Percentiles rank a stretch among this genome's conserved stretches.
Evolutionary conservation across 2,797 vertebrate species (phyloP).

Genomic region (Botia kubotai): DNA sequence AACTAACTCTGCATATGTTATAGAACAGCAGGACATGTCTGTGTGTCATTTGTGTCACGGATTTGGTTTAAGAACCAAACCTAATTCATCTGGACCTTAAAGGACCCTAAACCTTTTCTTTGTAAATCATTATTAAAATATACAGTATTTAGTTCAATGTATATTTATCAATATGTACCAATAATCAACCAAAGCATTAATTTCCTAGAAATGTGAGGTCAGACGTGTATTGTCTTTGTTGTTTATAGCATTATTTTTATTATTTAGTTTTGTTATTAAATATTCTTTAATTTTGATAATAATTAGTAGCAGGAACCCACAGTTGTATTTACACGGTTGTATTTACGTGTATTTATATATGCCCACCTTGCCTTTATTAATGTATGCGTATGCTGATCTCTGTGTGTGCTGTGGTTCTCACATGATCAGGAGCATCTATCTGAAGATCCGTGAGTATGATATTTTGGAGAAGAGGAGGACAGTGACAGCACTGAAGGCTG

Average conservation of each 20-base stretch:
- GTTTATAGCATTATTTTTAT: background rate
- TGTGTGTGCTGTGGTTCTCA: constrained; percentile 11
- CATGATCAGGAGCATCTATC: constrained; percentile 88
- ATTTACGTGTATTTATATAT: background rate
- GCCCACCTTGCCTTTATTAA: background rate
- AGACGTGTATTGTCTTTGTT: background rate
- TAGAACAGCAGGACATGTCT: background rate
- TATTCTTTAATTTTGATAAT: background rate
- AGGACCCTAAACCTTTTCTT: background rate
- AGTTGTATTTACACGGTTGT: no score
- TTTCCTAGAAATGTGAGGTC: background rate
- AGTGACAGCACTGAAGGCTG: constrained; percentile 91
- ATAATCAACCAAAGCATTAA: background rate
- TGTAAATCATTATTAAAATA: background rate
- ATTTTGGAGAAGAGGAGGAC: constrained; percentile 95
- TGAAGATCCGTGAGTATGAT: constrained; percentile 90
- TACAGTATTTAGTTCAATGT: background rate
- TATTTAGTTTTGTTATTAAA: background rate
- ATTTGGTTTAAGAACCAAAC: background rate
- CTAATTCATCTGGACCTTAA: background rate
- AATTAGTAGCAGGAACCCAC: no score
- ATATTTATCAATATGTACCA: background rate
- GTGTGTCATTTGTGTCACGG: background rate
- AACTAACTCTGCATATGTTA: constrained; percentile 27
- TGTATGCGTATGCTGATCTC: background rate